A percentile compares a stretch with the other conserved stretches of the same genome.
Evolutionary conservation across 2,888 invertebrate species (phyloP).

Genomic region (Drosophila fungiperda): DNA sequence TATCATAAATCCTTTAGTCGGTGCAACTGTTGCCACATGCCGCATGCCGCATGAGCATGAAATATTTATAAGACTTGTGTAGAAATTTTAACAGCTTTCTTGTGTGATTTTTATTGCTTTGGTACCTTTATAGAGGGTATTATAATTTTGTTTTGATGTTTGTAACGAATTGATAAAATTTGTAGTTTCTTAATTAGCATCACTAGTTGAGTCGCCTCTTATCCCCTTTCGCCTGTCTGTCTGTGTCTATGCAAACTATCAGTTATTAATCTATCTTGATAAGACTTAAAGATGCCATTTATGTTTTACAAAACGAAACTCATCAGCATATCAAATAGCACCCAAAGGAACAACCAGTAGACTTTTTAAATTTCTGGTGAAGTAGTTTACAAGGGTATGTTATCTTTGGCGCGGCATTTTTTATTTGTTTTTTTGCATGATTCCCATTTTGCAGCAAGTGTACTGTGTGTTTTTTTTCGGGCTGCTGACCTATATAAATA

Average conservation of each 20-base stretch:
- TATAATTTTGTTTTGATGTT: background rate
- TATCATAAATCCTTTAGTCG: background rate
- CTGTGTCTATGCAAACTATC: background rate
- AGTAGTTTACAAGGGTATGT: background rate
- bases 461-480: conserved; percentile 2
- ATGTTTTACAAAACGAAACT: background rate
- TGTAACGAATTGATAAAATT: background rate
- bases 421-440: conserved; percentile 3
- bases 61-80: background rate
- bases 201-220: background rate
- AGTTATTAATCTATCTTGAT: background rate
- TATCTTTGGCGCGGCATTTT: background rate
- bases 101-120: background rate
- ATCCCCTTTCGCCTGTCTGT: background rate
- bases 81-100: background rate
- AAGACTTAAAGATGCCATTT: background rate
- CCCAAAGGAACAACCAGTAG: no score
- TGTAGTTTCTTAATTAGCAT: background rate
- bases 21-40: background rate
- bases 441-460: conserved; percentile 4
- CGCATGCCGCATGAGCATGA: background rate
- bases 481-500: conserved; percentile 13
- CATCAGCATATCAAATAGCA: no score
- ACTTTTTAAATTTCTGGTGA: background rate
- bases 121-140: background rate